Base-by-base conservation (phyloP, 2,888 invertebrate species). In the Lobophora halterata region DNA sequence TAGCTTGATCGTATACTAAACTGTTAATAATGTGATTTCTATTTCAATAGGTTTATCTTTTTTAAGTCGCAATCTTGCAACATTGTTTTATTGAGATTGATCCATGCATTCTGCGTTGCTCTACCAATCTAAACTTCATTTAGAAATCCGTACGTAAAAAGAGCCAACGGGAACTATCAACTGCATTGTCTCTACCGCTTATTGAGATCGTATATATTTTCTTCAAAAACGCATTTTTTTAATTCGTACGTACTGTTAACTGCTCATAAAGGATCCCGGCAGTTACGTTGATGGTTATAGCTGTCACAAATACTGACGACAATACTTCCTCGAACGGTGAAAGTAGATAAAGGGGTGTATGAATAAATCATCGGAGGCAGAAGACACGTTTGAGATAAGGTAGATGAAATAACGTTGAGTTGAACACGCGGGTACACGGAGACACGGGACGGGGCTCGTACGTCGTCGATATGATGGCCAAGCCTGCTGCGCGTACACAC, bases 311-410 rank as follows among this genome's bases (percentile, higher is more conserved):
- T 65, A 67, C 65, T 67, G 71, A 70, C 70, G 70, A 72, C 68
- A 69, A 65, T 67, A 61, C 55, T 72, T 71, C 69, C 55, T 64
- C 60, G 71, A 69, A 72, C 53, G 65, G 72, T 65, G 80, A 79
- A 78, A 79, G 79, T 71, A 65, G 55, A 61, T 58, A 62, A n/a
- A 62, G 63, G 45, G 49, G 46, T 55, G 63, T 64, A 65, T 55
- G 64, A 58, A 82, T 85, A 85, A 82, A 82, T 85, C 81, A 85
- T 81, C 63, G 60, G 64, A 61, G 66, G 52, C 43, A 43, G 43
- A 43, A 63, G 65, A 72, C 77, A 76, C 63, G 70, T 63, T 63
- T 57, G 57, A 71, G 81, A 81, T 82, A 83, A 78, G 70, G 61
- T 61, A 70, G 71, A 73, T 79, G 76, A 71, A 73, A 76, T 75